These are phyloP conservation scores for Hylia prasina DNA, from an alignment of 2,113 vertebrate species.

Conservation along the genomic window DNA sequence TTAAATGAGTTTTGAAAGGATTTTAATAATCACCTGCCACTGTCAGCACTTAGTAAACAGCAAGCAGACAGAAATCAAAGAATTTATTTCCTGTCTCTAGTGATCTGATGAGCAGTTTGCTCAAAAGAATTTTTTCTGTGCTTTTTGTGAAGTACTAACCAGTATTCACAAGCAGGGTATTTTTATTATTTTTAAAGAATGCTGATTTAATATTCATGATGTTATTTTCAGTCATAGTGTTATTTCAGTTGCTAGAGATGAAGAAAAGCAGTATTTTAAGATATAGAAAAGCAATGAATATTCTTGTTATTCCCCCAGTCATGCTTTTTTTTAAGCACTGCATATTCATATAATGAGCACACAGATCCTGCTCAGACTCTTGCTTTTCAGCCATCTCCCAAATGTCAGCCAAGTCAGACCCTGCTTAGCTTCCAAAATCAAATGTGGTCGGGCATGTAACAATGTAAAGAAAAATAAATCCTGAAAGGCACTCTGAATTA, in stretches of 20 bases:
- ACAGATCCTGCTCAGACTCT: not conserved
- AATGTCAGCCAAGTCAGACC: not conserved
- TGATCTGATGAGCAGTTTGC: not conserved
- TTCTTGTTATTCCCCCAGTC: not conserved
- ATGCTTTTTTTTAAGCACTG: not conserved
- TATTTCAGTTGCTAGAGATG: not conserved
- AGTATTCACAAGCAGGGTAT: not conserved
- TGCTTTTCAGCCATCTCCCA: not conserved
- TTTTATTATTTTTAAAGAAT: not conserved
- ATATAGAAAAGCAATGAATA: not conserved
- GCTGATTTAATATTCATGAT: not conserved
- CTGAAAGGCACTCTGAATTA: constrained; percentile 10
- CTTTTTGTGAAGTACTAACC: not conserved
- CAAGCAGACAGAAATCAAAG: not conserved
- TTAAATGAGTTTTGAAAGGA: not conserved
- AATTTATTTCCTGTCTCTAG: constrained; percentile 2
- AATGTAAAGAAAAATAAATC: constrained; percentile 58
- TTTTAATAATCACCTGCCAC: not conserved
- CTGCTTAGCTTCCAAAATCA: constrained; percentile 32
- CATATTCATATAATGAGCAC: fast-evolving
- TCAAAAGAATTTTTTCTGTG: not conserved
- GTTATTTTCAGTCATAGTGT: not conserved
- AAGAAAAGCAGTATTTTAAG: not conserved
- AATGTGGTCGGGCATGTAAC: constrained; percentile 2
- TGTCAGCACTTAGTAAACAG: not conserved